These are phyloP conservation scores for Pteronotus mesoamericanus DNA, from an alignment of 2,797 vertebrate genomes.

Conservation along the genomic window DNA sequence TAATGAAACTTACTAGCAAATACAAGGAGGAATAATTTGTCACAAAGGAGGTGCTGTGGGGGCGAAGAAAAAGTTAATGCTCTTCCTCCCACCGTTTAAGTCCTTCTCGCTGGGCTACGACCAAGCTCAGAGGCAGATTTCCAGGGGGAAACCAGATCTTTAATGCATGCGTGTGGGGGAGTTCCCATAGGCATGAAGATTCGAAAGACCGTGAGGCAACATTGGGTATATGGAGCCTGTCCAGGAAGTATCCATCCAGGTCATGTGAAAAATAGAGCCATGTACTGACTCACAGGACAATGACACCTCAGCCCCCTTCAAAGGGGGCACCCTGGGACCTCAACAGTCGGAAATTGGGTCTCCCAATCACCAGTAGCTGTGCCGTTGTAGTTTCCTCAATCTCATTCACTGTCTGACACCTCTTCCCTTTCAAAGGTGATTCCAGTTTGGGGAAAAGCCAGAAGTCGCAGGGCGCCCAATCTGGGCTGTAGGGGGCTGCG, in stretches of 20 bases:
- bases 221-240: not conserved
- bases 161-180: not conserved
- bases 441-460: not conserved
- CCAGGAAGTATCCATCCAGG: not conserved
- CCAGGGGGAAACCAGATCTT: not conserved
- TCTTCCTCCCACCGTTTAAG: too few relatives aligned
- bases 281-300: not conserved
- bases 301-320: not conserved
- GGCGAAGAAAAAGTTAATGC: not conserved
- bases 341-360: too few relatives aligned
- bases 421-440: not conserved
- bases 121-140: not conserved
- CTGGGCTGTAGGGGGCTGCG: not conserved
- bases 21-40: not conserved
- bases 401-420: not conserved
- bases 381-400: not conserved
- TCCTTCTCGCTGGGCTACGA: not conserved
- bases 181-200: not conserved
- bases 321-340: not conserved
- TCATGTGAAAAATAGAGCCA: not conserved
- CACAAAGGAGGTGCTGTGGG: not conserved
- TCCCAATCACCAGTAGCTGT: not conserved
- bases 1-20: conserved; percentile 24
- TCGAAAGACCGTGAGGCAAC: not conserved
- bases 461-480: not conserved